Conservation (phyloP, 2,113 vertebrate species). For the Cebus imitator region DNA sequence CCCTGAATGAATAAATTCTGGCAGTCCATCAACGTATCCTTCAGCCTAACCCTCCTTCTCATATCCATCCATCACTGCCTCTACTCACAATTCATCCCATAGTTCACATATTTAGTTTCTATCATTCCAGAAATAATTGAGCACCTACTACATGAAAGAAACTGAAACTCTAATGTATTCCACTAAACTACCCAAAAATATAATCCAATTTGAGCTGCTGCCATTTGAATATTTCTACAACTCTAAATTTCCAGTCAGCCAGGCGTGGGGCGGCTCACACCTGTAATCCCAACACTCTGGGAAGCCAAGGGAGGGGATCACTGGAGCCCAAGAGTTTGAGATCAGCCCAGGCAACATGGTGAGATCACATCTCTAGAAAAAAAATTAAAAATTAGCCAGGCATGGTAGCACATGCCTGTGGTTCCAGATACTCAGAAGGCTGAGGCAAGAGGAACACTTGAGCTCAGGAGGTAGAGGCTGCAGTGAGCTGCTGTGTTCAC, state of each 20-base stretch:
- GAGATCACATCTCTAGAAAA: too few relatives aligned
- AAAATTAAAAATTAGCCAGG: too few relatives aligned
- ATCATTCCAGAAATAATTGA: constrained; percentile 36
- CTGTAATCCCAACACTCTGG: too few relatives aligned
- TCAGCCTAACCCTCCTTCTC: neutral
- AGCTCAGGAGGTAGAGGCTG: too few relatives aligned
- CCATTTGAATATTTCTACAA: neutral
- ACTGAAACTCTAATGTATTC: neutral
- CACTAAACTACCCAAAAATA: neutral
- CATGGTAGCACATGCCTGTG: too few relatives aligned
- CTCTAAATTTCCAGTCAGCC: neutral
- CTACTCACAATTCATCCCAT: constrained; percentile 13
- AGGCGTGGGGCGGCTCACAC: too few relatives aligned
- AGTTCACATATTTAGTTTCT: neutral
- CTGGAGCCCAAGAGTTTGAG: too few relatives aligned
- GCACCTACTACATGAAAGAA: neutral
- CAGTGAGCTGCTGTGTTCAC: too few relatives aligned
- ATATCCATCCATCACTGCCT: neutral
- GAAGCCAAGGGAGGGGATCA: too few relatives aligned
- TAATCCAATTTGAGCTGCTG: neutral
- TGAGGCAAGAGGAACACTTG: too few relatives aligned
- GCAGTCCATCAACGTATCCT: constrained; percentile 1
- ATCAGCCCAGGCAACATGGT: too few relatives aligned
- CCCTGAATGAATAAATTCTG: neutral
- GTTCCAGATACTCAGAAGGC: too few relatives aligned